Percentiles rank a stretch among this genome's conserved stretches.
Evolutionary conservation across 2,888 invertebrate genomes (phyloP).

Genomic region (Synanthedon myopaeformis): DNA sequence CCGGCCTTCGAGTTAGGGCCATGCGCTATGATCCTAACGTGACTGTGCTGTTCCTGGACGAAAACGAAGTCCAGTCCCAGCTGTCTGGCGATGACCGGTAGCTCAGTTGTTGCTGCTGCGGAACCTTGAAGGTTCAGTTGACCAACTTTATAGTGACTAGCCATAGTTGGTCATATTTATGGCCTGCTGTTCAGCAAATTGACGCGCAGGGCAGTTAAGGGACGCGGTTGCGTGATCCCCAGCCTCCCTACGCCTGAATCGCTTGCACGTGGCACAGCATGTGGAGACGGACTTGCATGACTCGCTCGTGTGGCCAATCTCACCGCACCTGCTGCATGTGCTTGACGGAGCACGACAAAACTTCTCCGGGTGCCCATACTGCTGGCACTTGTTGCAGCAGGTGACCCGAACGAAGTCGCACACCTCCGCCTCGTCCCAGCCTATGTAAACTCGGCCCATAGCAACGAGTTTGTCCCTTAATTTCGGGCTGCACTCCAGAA

Average conservation of each 20-base stretch:
- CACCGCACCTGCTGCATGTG: conserved; percentile 7
- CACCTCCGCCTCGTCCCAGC: conserved; percentile 3
- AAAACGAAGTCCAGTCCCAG: neutral
- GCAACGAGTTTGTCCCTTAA: neutral
- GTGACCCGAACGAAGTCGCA: conserved; percentile 1
- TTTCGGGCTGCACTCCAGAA: conserved; percentile 1
- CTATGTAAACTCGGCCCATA: neutral
- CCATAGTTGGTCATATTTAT: neutral
- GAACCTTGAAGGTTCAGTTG: neutral
- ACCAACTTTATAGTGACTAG: neutral
- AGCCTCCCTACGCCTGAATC: conserved; percentile 2
- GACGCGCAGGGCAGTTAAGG: neutral
- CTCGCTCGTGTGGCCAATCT: neutral
- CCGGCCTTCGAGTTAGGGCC: too few relatives aligned
- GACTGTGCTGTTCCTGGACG: neutral
- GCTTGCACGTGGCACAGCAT: conserved; percentile 7
- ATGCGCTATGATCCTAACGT: neutral
- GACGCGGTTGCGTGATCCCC: neutral
- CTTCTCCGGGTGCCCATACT: conserved; percentile 7
- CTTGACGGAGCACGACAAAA: conserved; percentile 2
- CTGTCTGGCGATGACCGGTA: neutral
- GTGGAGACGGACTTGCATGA: neutral
- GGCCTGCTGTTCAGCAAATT: neutral
- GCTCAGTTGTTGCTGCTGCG: neutral
- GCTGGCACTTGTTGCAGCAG: conserved; percentile 8